Base-by-base conservation (phyloP, 2,888 invertebrate genomes). In the Tetanocera ferruginea region DNA sequence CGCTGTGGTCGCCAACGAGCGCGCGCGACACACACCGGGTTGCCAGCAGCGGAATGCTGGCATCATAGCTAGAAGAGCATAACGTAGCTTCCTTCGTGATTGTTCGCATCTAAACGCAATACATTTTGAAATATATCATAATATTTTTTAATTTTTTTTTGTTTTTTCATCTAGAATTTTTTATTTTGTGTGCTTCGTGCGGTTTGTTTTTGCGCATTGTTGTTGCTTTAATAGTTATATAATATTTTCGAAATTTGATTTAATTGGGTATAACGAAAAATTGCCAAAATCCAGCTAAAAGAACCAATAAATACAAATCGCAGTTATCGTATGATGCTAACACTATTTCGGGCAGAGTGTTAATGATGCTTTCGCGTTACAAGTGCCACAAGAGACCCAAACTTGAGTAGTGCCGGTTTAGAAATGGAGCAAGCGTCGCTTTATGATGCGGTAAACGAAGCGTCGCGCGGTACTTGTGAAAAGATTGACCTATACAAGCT, bases 1-100 rank as follows among this genome's bases (percentile, higher is more conserved):
- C 37, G 34, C 64, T 64, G 64, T 34, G 34, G 28, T n/a, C 34
- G 64, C 28, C 28, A 34, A 64, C 31, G 14, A 34, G 34, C 28
- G 25, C 9, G 14, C 23, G 62, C 62, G 62, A 28, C n/a, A 31
- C 64, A 31, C n/a, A 64, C 31, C 64, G 64, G 14, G 37, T n/a
- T 31, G 31, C 4, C 31, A 31, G 31, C 64, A 64, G 34, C 34
- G 34, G 37, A 25, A 28, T 28, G 31, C 25, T 70, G 28, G 51
- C 60, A 60, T 60, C 9, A 60, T 60, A 60, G 14, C 23, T 28
- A 28, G 11, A 60, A 17, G 3, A 72, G 37, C 28, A 60, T 19
- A 72, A 49, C 69, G 69, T 57, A 60, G 72, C 60, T 34, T 60
- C 57, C 60, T 60, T 72, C 72, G 60, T 43, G 37, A 72, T 70